Base-by-base conservation (phyloP, 2,113 vertebrate species). In the Muntiacus reevesi region DNA sequence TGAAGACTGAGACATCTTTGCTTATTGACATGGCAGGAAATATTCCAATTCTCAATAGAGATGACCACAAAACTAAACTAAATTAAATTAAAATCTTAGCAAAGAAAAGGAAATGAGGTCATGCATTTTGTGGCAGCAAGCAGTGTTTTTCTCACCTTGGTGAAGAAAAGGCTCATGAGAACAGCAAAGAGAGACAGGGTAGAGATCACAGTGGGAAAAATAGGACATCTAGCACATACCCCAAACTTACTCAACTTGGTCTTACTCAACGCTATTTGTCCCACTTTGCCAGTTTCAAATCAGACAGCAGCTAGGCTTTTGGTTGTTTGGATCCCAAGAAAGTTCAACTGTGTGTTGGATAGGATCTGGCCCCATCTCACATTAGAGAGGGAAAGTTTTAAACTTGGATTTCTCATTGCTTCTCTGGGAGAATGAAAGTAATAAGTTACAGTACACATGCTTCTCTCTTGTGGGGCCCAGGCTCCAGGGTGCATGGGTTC, bases 161-260 rank as follows among this genome's bases (percentile, higher is more conserved):
- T 54, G 30, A 88, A 78, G 78, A 90, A 62, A 74, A 89, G 83
- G 54, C 30, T 87, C 43, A 21, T 30, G 78, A 98, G 47, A 93
- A 95, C 33, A 81, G 87, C 40, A 95, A 40, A 88, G 62, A 89
- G 27, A 40, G 50, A 74, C 89, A 89, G 94, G 57, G 55, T 4
- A 96, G 95, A 67, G 71, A 86, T 40, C 89, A 83, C 88, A 81
- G 78, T 1, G 7, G 83, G 62, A 93, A 52, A 84, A 96, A 87
- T 2, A 78, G 5, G 71, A 79, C 40, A 86, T 6, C 86, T 87
- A 94, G 91, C 96, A 19, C 12, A 40, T 67, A 86, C 59, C 28
- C 86, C 47, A 82, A 82, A 90, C 98, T 98, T 98, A 99, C 99
- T 98, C 96, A 92, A 0, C n/a, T 94, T 45, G 45, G 4, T 95